Percentiles rank a stretch among this genome's conserved stretches.
Conservation (phyloP, 2,888 invertebrate genomes). For the Parapristionchus giblindavisi region DNA sequence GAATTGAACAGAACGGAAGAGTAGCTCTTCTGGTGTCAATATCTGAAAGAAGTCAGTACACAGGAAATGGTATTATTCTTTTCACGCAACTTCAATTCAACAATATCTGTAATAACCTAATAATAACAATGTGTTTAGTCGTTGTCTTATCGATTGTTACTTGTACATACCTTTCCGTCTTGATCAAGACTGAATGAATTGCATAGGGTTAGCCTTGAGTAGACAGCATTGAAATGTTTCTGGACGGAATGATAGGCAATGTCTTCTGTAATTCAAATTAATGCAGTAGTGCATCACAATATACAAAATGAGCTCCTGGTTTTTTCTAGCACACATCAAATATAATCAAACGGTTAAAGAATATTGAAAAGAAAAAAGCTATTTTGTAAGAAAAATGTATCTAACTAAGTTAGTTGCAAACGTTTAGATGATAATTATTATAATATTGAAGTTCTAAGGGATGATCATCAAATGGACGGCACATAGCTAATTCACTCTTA, state of each 20-base stretch:
- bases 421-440: too few relatives aligned
- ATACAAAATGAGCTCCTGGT: too few relatives aligned
- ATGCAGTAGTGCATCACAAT: neutral
- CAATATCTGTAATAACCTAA: neutral
- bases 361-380: too few relatives aligned
- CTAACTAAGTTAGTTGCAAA: too few relatives aligned
- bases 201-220: slow-evolving; percentile 92
- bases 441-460: too few relatives aligned
- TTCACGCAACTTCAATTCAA: neutral
- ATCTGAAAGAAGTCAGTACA: slow-evolving; percentile 73
- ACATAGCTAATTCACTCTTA: too few relatives aligned
- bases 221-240: slow-evolving; percentile 96
- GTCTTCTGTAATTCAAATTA: slow-evolving; percentile 60
- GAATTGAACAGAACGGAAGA: slow-evolving; percentile 85
- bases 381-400: too few relatives aligned
- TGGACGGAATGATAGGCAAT: slow-evolving; percentile 95
- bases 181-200: slow-evolving; percentile 96
- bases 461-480: too few relatives aligned
- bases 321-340: too few relatives aligned
- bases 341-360: too few relatives aligned
- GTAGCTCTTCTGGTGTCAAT: slow-evolving; percentile 89
- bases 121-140: neutral
- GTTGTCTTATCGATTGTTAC: neutral
- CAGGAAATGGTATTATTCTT: neutral
- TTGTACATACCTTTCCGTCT: slow-evolving; percentile 93